Percentiles rank a stretch among this genome's conserved stretches.
phyloP scores from a whole-genome alignment of 1,140 invertebrate genomes.

The Philopotamus ludificatus region DNA sequence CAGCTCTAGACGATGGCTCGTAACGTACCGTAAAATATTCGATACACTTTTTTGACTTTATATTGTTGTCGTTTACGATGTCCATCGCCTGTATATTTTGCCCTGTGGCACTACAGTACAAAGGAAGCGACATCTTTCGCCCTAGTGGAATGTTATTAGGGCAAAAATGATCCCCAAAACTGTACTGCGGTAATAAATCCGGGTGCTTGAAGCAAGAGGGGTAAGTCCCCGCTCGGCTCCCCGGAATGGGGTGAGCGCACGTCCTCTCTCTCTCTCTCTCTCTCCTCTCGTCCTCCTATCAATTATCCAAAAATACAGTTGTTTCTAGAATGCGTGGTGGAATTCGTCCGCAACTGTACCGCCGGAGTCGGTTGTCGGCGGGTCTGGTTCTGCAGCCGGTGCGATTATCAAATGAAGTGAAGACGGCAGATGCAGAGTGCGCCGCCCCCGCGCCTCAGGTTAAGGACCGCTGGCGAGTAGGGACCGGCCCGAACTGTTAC shows the following conservation, averaged over 20 bases:
- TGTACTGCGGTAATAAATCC: conserved; percentile 16
- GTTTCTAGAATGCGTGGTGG: background rate
- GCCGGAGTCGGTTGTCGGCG: background rate
- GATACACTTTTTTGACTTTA: background rate
- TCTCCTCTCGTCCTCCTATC: too few species aligned
- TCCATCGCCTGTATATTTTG: too few species aligned
- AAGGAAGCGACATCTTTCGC: background rate
- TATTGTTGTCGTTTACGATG: background rate
- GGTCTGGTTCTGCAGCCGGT: background rate
- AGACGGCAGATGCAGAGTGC: background rate
- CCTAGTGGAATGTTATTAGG: conserved; percentile 15
- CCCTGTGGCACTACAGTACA: too few species aligned
- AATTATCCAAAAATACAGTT: too few species aligned
- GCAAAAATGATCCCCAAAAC: conserved; percentile 16
- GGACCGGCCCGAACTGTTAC: background rate
- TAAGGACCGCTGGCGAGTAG: background rate
- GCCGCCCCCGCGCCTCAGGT: background rate
- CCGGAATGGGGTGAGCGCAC: too few species aligned
- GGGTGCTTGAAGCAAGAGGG: too few species aligned
- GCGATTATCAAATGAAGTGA: conserved; percentile 8
- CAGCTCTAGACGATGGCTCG: too few species aligned
- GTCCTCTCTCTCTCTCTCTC: too few species aligned
- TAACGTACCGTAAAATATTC: too few species aligned
- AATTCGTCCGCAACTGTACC: background rate
- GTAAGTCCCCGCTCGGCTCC: too few species aligned